Evolutionary conservation across 1,140 invertebrate species (phyloP).

Genomic region (Drosophila bipectinata): DNA sequence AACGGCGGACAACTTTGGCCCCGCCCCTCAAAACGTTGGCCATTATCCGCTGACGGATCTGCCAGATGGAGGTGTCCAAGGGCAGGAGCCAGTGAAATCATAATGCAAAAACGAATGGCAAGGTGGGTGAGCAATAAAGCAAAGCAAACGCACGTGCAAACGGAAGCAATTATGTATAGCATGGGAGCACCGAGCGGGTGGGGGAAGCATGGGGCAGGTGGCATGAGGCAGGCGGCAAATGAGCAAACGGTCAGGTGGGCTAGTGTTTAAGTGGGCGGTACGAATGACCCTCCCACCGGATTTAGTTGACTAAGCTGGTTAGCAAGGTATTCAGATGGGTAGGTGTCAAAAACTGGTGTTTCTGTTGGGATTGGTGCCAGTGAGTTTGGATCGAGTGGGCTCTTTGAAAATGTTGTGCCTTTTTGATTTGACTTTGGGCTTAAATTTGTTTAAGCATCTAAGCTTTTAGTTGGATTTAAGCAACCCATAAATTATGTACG

Average conservation of each 20-base stretch:
- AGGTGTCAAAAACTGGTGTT: constrained; percentile 27
- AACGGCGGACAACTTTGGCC: constrained; percentile 55
- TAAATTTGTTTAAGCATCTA: background rate
- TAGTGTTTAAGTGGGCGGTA: constrained; percentile 7
- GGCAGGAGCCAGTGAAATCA: constrained; percentile 49
- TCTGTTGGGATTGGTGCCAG: constrained; percentile 23
- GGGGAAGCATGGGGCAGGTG: constrained; percentile 3
- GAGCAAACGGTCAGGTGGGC: background rate
- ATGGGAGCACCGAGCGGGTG: constrained; percentile 24
- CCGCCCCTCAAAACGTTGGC: constrained; percentile 6
- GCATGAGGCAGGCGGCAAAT: constrained; percentile 15
- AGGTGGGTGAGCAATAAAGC: constrained; percentile 50
- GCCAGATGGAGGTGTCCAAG: constrained; percentile 22
- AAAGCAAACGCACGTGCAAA: constrained; percentile 75
- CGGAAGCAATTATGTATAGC: constrained; percentile 80
- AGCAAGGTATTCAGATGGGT: constrained; percentile 27
- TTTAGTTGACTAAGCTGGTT: constrained; percentile 34
- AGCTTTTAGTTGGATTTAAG: background rate
- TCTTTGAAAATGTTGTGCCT: background rate
- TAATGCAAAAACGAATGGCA: constrained; percentile 58
- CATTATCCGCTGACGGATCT: constrained; percentile 30
- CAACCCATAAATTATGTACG: background rate
- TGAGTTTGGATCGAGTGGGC: constrained; percentile 11
- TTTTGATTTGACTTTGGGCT: constrained; percentile 4
- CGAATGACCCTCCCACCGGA: constrained; percentile 17